Percentiles rank a stretch among this genome's conserved stretches.
phyloP scores from a whole-genome alignment of 2,113 vertebrate species.

The Lampris incognitus region DNA sequence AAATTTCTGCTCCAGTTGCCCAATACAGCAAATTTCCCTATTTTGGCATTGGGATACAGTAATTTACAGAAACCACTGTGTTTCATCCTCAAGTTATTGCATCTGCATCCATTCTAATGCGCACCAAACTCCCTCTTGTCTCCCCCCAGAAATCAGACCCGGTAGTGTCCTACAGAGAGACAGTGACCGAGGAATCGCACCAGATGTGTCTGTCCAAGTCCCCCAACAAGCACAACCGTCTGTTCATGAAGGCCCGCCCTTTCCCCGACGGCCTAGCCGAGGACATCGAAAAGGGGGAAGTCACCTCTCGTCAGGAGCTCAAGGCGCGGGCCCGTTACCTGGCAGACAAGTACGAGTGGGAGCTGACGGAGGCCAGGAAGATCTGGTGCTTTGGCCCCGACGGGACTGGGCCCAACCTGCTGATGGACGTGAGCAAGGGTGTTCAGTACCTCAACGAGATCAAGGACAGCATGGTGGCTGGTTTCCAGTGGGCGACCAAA shows the following conservation, averaged over 20 bases:
- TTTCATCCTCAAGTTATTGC: conserved; percentile 87
- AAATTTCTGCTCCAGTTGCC: too few species aligned
- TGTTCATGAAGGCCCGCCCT: conserved; percentile 93
- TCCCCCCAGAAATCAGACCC: conserved; percentile 92
- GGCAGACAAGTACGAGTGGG: conserved; percentile 94
- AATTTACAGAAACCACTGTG: conserved; percentile 76
- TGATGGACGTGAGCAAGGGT: conserved; percentile 95
- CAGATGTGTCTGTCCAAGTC: conserved; percentile 96
- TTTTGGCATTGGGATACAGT: conserved; percentile 58
- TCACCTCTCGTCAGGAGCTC: conserved; percentile 90
- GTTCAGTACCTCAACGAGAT: conserved; percentile 98
- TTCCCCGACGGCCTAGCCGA: conserved; percentile 92
- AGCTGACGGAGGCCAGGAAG: conserved; percentile 92
- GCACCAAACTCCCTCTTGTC: not conserved
- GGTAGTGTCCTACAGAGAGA: conserved; percentile 96
- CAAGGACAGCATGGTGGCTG: conserved; percentile 96
- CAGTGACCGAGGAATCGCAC: conserved; percentile 88
- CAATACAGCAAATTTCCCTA: too few species aligned
- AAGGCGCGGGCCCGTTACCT: conserved; percentile 92
- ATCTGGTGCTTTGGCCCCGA: conserved; percentile 98
- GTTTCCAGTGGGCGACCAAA: conserved; percentile 97
- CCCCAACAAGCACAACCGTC: conserved; percentile 97
- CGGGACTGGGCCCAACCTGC: conserved; percentile 91
- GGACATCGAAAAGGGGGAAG: conserved; percentile 95
- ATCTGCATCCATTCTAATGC: conserved; percentile 78